A percentile compares a stretch with the other conserved stretches of the same genome.
Conservation (phyloP, 2,888 invertebrate species). For the Girardia tigrina region DNA sequence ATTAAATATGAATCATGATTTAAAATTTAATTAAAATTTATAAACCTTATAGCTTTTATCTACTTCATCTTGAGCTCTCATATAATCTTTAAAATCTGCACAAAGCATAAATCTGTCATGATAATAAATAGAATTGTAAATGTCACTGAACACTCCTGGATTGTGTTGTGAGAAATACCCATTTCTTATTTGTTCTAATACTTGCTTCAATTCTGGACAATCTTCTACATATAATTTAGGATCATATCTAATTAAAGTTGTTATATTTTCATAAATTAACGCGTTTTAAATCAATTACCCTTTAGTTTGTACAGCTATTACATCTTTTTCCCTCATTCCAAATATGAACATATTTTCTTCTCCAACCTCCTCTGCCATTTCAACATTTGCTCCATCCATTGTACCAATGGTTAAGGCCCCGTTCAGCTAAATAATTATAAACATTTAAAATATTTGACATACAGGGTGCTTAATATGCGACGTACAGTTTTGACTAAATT, state of each 20-base stretch:
- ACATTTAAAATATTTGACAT: no score
- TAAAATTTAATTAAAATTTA: no score
- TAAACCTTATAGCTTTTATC: slow-evolving; percentile 72
- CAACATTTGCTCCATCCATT: slow-evolving; percentile 95
- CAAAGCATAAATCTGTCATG: slow-evolving; percentile 80
- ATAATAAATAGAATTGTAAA: slow-evolving; percentile 70
- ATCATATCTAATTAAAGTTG: slow-evolving; percentile 64
- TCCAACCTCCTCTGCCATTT: slow-evolving; percentile 90
- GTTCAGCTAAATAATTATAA: slow-evolving; percentile 59
- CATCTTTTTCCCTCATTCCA: slow-evolving; percentile 55
- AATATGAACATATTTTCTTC: slow-evolving; percentile 91
- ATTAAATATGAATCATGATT: no score
- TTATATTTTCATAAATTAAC: not conserved
- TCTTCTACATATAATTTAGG: slow-evolving; percentile 79
- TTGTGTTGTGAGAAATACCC: slow-evolving; percentile 77
- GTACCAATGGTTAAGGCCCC: slow-evolving; percentile 97
- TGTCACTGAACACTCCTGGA: slow-evolving; percentile 72
- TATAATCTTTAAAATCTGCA: slow-evolving; percentile 86
- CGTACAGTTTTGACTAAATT: no score
- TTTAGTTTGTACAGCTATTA: slow-evolving; percentile 54
- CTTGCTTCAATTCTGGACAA: slow-evolving; percentile 75
- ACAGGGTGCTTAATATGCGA: no score
- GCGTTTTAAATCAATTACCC: not conserved
- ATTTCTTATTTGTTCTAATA: slow-evolving; percentile 88
- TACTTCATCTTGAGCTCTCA: slow-evolving; percentile 78